phyloP scores from a whole-genome alignment of 2,113 vertebrate species.

The Chaetorhynchus papuensis region DNA sequence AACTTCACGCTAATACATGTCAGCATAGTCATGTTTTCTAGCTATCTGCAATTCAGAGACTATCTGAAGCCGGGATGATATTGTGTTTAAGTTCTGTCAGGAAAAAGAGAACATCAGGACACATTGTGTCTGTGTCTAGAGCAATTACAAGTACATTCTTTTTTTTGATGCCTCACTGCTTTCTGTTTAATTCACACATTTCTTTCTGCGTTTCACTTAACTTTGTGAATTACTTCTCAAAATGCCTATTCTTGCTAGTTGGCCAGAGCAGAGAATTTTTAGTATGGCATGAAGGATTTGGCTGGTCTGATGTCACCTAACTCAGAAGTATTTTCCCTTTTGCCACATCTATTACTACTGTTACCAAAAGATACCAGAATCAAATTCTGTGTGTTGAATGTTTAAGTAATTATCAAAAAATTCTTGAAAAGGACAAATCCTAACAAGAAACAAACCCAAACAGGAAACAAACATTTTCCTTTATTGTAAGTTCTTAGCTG shows the following conservation, averaged over 20 bases:
- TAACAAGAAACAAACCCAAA: neutral
- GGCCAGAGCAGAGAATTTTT: neutral
- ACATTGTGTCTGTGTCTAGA: neutral
- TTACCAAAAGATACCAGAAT: neutral
- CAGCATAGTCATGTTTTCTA: neutral
- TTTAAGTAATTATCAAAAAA: neutral
- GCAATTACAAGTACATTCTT: neutral
- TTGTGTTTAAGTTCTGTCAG: neutral
- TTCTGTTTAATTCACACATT: neutral
- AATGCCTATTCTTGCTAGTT: neutral
- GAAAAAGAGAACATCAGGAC: neutral
- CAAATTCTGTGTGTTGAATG: neutral
- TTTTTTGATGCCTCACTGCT: neutral
- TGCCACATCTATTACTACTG: neutral
- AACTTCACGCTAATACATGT: neutral
- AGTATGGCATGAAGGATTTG: neutral
- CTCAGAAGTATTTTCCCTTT: neutral
- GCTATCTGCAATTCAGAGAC: neutral
- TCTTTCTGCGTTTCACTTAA: neutral
- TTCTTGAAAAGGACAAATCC: neutral
- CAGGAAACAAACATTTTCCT: neutral
- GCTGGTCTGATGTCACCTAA: neutral
- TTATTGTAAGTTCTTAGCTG: neutral
- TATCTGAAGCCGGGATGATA: neutral
- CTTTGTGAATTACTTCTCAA: neutral